A percentile compares a stretch with the other conserved stretches of the same genome.
Conservation (phyloP, 2,888 invertebrate genomes). For the Craniophora ligustri region DNA sequence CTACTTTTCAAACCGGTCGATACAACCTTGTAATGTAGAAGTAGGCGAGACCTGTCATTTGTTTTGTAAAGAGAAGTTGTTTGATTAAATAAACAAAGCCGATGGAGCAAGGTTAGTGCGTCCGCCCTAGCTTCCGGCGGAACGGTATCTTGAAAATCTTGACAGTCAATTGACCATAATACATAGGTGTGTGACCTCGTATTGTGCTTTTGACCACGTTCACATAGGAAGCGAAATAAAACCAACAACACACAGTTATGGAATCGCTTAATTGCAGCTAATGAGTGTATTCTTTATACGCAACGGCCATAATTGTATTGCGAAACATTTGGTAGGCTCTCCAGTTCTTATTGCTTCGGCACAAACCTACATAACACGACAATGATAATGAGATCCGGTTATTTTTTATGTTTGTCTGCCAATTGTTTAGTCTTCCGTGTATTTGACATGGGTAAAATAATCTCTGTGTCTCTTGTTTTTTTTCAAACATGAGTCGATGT, state of each 20-base stretch:
- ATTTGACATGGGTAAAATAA: conserved; percentile 25
- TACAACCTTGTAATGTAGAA: conserved; percentile 70
- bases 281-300: conserved; percentile 40
- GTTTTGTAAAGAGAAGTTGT: conserved; percentile 61
- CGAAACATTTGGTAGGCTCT: conserved; percentile 35
- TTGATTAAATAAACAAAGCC: conserved; percentile 63
- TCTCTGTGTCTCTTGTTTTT: conserved; percentile 15
- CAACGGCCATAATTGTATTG: conserved; percentile 30
- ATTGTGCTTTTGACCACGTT: conserved; percentile 55
- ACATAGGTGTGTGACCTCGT: conserved; percentile 60
- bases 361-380: conserved; percentile 31
- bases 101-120: conserved; percentile 65
- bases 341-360: conserved; percentile 23
- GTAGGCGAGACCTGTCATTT: conserved; percentile 71
- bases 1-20: conserved; percentile 73
- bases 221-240: conserved; percentile 58
- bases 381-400: conserved; percentile 59
- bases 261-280: conserved; percentile 51
- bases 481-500: background rate
- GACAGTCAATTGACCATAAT: conserved; percentile 54
- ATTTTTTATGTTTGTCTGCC: conserved; percentile 46
- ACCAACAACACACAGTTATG: conserved; percentile 33
- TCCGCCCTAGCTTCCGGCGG: conserved; percentile 70
- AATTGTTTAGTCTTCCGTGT: conserved; percentile 56
- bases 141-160: conserved; percentile 57